Evolutionary conservation across 1,140 invertebrate genomes (phyloP), one percentile per base, ranked within the genome.

Genomic region (Ceratosolen solmsi): DNA sequence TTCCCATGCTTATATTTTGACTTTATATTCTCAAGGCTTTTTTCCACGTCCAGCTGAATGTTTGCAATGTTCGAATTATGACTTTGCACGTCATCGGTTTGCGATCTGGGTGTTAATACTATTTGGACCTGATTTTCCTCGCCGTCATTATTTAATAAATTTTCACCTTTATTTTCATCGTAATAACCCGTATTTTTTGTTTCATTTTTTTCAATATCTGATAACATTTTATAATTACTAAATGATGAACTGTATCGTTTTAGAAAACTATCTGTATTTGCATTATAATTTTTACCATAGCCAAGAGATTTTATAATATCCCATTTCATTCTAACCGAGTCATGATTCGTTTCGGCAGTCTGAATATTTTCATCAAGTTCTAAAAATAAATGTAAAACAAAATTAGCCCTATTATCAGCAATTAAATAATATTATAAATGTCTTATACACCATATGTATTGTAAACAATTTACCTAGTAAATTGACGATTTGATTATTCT

Each of bases 221-320:
- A 72, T 20, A n/a, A 27, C 2, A 68, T 17, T 63, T 75, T 83
- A 2, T 41, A n/a, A 49, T 75, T 65, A 15, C 20, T 76, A 8
- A 46, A 63, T n/a, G 74, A 76, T 20, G 36, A 46, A 27, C 17
- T 49, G 30, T 56, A 76, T 30, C 56, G 38, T 41, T 75, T 20
- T 9, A 30, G 27, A 0, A 27, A 7, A 27, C 9, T 9, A 13
- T 30, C 17, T 25, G 63, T 56, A 30, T 22, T 76, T 60, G 20
- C 20, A 20, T 27, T 63, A 11, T 22, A 36, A n/a, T 7, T 71
- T 3, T 76, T 22, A 51, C 27, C 36, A 2, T 25, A 84, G 65
- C 89, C 91, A n/a, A 89, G 65, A 51, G 83, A 86, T 84, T 91
- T 92, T 87, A 91, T 87, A 41, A 87, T 88, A 83, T 91, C 87